Percentiles rank a stretch among this genome's conserved stretches.
Evolutionary conservation across 1,140 invertebrate species (phyloP).

Genomic region (Cotesia glomerata): DNA sequence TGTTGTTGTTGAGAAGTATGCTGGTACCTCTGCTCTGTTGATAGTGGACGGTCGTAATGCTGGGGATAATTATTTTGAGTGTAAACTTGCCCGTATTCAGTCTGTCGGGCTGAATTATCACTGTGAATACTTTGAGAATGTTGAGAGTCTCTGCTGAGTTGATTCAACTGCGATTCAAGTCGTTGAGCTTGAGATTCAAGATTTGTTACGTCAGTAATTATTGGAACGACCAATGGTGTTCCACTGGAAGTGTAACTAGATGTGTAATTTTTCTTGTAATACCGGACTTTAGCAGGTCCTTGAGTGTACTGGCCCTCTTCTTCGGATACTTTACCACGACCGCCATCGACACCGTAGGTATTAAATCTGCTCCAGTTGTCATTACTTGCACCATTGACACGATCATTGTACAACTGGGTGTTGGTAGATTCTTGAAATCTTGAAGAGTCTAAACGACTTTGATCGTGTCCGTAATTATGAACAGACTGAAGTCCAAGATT

Average conservation of each 20-base stretch:
- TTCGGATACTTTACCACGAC: constrained; percentile 38
- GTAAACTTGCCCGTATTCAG: background rate
- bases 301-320: constrained; percentile 43
- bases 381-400: background rate
- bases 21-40: background rate
- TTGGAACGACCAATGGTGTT: background rate
- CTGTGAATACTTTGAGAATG: background rate
- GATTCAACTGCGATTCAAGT: background rate
- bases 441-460: background rate
- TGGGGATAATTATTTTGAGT: background rate
- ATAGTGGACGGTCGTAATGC: background rate
- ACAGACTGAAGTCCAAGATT: background rate
- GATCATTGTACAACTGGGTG: constrained; percentile 21
- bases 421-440: constrained; percentile 34
- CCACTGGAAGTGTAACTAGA: constrained; percentile 39
- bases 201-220: background rate
- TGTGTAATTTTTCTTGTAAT: constrained; percentile 48
- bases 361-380: constrained; percentile 39
- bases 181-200: background rate
- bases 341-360: constrained; percentile 40
- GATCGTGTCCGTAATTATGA: background rate
- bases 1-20: background rate
- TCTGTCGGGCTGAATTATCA: background rate
- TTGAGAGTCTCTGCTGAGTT: background rate
- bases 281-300: constrained; percentile 41